A percentile compares a stretch with the other conserved stretches of the same genome.
These are phyloP conservation scores for Solenopsis fugax DNA, from an alignment of 1,140 invertebrate species.

Conservation along the genomic window DNA sequence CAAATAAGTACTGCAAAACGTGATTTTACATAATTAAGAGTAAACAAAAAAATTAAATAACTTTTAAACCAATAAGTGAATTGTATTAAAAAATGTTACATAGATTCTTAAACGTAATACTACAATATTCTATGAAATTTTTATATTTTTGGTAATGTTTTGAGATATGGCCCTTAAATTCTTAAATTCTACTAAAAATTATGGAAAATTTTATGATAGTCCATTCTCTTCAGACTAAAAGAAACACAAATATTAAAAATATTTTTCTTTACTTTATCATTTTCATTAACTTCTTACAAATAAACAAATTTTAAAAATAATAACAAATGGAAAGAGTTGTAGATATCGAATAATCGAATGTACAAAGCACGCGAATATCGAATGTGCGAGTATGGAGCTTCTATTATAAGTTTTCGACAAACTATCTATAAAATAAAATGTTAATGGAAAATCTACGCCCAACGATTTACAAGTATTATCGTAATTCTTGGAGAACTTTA, in stretches of 20 bases:
- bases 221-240: too few species aligned
- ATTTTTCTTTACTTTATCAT: background rate
- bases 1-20: too few species aligned
- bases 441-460: background rate
- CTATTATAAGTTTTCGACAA: background rate
- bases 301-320: conserved; percentile 1
- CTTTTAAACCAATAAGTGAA: too few species aligned
- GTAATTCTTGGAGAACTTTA: background rate
- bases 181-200: too few species aligned
- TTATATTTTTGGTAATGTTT: too few species aligned
- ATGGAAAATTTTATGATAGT: too few species aligned
- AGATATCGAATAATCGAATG: background rate
- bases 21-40: too few species aligned
- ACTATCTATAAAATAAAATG: background rate
- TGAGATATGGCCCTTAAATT: too few species aligned
- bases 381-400: background rate
- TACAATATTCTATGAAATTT: too few species aligned
- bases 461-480: background rate
- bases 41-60: too few species aligned
- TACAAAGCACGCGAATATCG: background rate
- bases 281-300: background rate
- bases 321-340: background rate
- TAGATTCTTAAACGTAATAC: too few species aligned
- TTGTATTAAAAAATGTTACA: too few species aligned
- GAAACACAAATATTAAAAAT: background rate